Percentiles rank a stretch among this genome's conserved stretches.
phyloP scores from a whole-genome alignment of 30 jellyfish, hydroid and myxozoan species.

The Aurelia coerulea region DNA sequence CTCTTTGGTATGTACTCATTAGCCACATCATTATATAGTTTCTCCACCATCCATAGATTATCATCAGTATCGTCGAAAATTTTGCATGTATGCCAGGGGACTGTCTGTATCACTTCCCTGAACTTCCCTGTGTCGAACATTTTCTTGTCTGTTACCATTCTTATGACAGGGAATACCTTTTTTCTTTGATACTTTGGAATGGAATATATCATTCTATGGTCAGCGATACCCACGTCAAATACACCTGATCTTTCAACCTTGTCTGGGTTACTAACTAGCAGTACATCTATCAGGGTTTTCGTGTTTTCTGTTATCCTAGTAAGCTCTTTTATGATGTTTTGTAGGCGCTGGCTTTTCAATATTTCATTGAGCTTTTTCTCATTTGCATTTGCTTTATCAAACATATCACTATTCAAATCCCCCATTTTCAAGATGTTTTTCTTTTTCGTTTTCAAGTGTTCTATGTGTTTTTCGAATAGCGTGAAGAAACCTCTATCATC shows the following conservation, averaged over 20 bases:
- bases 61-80: no score
- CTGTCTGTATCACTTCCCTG: conserved; percentile 32
- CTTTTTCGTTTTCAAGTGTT: conserved; percentile 7
- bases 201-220: conserved; percentile 6
- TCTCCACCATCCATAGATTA: no score
- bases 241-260: conserved; percentile 17
- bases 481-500: conserved; percentile 30
- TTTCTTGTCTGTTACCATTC: conserved; percentile 1
- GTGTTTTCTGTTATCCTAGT: conserved; percentile 7
- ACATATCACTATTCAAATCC: no score
- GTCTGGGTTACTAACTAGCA: conserved; percentile 8
- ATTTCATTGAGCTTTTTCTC: no score
- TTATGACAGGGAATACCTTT: conserved; percentile 8
- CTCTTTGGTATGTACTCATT: no score
- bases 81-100: conserved; percentile 66
- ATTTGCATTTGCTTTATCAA: no score
- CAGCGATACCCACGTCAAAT: conserved; percentile 28
- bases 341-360: no score
- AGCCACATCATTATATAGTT: no score
- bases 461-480: conserved; percentile 13
- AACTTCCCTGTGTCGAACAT: conserved; percentile 32
- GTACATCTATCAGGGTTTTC: conserved; percentile 14
- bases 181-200: conserved; percentile 2
- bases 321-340: conserved; percentile 7
- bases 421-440: conserved; percentile 9